phyloP scores from a whole-genome alignment of 2,797 vertebrate genomes.

The Cercopithecus mitis region DNA sequence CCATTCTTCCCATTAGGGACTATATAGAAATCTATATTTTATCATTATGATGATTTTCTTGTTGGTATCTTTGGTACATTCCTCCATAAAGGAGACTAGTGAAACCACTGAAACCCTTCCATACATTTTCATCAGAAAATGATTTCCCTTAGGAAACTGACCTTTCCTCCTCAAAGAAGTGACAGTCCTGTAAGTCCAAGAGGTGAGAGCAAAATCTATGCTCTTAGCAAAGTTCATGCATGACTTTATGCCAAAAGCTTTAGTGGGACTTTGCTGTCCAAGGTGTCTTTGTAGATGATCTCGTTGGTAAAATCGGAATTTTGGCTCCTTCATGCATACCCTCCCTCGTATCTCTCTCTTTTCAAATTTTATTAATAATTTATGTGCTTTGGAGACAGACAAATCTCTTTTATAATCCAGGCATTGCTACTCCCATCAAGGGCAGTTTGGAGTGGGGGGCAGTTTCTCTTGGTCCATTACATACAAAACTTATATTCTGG shows the following conservation, averaged over 20 bases:
- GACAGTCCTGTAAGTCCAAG: background rate
- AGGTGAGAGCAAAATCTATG: background rate
- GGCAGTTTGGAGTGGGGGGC: background rate
- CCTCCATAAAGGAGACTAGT: background rate
- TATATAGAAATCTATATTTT: background rate
- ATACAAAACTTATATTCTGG: background rate
- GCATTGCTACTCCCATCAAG: background rate
- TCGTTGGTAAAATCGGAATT: slow-evolving; percentile 8
- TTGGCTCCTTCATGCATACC: background rate
- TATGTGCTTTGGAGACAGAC: background rate
- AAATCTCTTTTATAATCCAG: background rate
- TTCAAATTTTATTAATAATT: background rate
- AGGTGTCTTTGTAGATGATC: background rate
- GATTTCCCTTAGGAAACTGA: slow-evolving; percentile 10
- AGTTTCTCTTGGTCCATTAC: background rate
- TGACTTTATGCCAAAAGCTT: background rate
- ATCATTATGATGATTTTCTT: slow-evolving; percentile 45
- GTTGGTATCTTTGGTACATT: background rate
- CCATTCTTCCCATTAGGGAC: background rate
- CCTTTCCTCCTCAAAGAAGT: background rate
- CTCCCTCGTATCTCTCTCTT: background rate
- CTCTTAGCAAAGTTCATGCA: background rate
- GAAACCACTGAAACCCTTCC: background rate
- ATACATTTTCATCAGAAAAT: slow-evolving; percentile 3
- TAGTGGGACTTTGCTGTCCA: background rate